phyloP scores from a whole-genome alignment of 1,140 invertebrate species.

The Drosophila ogumai region DNA sequence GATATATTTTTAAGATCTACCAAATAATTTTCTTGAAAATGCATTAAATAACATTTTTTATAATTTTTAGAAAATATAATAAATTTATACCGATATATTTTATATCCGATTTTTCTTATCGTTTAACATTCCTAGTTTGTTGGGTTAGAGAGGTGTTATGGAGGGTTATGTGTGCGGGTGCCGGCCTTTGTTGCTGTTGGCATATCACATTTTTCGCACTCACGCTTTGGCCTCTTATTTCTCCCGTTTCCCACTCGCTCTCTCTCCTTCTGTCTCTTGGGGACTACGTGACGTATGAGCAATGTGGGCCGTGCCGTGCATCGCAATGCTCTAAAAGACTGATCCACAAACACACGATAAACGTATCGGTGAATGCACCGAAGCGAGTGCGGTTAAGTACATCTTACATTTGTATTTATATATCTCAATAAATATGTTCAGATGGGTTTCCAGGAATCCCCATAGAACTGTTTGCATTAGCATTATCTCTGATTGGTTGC shows the following conservation, averaged over 20 bases:
- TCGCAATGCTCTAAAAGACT: conserved; percentile 41
- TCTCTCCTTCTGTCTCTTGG: conserved; percentile 22
- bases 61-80: not conserved
- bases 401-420: not conserved
- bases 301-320: conserved; percentile 54
- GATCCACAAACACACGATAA: conserved; percentile 23
- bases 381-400: conserved; percentile 1
- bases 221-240: conserved; percentile 43
- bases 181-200: conserved; percentile 52
- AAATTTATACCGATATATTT: not conserved
- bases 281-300: conserved; percentile 74
- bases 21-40: not conserved
- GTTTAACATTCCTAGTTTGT: not conserved
- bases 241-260: conserved; percentile 23
- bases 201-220: conserved; percentile 54
- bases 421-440: conserved; percentile 10
- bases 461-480: conserved; percentile 1
- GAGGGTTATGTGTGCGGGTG: conserved; percentile 33
- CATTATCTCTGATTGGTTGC: not conserved
- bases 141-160: not conserved
- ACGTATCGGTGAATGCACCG: conserved; percentile 15
- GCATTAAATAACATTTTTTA: not conserved
- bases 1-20: not conserved
- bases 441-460: conserved; percentile 39
- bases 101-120: not conserved